Percentiles rank a stretch among this genome's conserved stretches.
phyloP scores from a whole-genome alignment of 2,888 invertebrate genomes.

The Suillia variegata region DNA sequence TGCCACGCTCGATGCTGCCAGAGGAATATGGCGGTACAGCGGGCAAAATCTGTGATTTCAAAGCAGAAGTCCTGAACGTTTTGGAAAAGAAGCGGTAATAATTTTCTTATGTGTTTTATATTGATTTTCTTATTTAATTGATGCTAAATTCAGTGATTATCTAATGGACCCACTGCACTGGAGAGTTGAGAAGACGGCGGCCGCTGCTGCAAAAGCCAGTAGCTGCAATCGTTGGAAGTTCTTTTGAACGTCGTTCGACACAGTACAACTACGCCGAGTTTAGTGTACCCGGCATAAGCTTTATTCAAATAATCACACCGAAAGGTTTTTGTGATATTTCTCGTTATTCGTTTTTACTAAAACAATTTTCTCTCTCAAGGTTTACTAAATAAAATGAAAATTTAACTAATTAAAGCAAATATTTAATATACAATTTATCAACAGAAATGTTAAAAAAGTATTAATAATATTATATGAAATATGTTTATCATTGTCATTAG shows the following conservation, averaged over 20 bases:
- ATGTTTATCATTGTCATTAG: too few species aligned
- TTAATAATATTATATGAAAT: background rate
- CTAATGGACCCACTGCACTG: constrained; percentile 67
- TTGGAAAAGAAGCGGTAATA: constrained; percentile 65
- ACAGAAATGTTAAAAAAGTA: background rate
- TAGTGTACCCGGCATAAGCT: too few species aligned
- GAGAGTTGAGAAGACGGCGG: constrained; percentile 67
- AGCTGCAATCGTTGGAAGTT: too few species aligned
- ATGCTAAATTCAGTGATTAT: constrained; percentile 63
- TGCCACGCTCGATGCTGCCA: constrained; percentile 61
- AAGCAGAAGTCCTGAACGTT: constrained; percentile 66
- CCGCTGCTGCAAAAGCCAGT: too few species aligned
- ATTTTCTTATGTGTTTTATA: background rate
- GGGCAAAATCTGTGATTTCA: constrained; percentile 61
- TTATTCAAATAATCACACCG: too few species aligned
- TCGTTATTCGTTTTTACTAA: too few species aligned
- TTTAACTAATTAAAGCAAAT: too few species aligned
- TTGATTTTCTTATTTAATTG: background rate
- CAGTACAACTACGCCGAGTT: too few species aligned
- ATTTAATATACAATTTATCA: background rate
- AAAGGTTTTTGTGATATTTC: too few species aligned
- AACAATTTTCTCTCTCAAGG: too few species aligned
- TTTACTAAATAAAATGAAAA: too few species aligned
- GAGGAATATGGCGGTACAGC: constrained; percentile 51
- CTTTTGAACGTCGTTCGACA: too few species aligned